Conservation (phyloP, 2,113 vertebrate species). For the Pteropus alecto region DNA sequence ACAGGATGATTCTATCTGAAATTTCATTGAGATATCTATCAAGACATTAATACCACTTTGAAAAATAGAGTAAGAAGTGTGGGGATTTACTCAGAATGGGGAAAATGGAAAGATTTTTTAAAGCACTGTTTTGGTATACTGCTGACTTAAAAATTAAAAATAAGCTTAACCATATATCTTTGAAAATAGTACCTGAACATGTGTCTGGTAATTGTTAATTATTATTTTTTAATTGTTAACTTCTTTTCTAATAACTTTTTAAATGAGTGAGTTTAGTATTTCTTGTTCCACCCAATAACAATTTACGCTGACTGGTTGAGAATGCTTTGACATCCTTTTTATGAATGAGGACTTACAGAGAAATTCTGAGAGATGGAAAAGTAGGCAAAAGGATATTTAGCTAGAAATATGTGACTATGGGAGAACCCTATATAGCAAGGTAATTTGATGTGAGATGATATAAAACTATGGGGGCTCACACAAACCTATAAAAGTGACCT, state of each 20-base stretch:
- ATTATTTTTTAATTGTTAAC: background rate
- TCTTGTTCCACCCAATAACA: background rate
- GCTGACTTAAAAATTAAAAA: background rate
- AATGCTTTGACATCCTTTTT: background rate
- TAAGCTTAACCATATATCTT: conserved; percentile 4
- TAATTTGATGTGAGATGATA: background rate
- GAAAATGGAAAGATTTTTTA: background rate
- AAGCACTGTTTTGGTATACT: background rate
- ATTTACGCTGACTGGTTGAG: background rate
- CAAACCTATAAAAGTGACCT: background rate
- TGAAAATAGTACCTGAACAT: background rate
- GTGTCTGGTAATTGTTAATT: background rate
- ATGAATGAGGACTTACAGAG: background rate
- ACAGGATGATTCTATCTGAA: conserved; percentile 1
- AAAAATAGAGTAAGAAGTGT: background rate
- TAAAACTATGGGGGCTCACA: background rate
- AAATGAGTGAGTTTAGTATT: background rate
- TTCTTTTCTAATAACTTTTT: conserved; percentile 38
- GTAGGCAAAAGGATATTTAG: background rate
- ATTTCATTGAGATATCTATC: background rate
- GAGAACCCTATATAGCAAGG: background rate
- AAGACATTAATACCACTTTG: background rate
- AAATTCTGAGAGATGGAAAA: background rate
- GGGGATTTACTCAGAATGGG: background rate
- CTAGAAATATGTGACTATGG: background rate